Conservation (phyloP, 2,888 invertebrate genomes). For the Lasiommata megera region DNA sequence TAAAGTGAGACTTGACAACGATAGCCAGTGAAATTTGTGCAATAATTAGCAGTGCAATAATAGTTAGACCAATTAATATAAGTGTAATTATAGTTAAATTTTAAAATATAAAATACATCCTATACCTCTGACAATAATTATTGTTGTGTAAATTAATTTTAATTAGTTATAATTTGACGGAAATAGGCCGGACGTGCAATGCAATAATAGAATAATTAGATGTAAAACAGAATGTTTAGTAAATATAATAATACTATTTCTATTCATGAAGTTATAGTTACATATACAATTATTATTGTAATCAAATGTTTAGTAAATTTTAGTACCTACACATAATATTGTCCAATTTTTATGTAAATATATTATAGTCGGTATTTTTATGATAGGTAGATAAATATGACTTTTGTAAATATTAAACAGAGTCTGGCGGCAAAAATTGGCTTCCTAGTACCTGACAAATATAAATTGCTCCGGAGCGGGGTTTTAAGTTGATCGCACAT, state of each 20-base stretch:
- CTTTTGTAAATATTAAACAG: conserved; percentile 34
- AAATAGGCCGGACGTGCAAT: conserved; percentile 77
- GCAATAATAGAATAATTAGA: conserved; percentile 62
- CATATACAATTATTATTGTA: neutral
- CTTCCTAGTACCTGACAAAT: conserved; percentile 80
- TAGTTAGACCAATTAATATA: neutral
- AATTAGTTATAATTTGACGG: conserved; percentile 27
- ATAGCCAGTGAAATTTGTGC: conserved; percentile 38
- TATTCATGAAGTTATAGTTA: conserved; percentile 1
- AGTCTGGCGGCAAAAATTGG: conserved; percentile 72
- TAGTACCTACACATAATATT: neutral
- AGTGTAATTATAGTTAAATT: conserved; percentile 1
- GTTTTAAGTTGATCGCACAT: neutral
- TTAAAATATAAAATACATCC: conserved; percentile 3
- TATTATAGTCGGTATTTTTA: neutral
- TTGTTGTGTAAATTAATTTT: conserved; percentile 3
- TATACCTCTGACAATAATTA: conserved; percentile 19
- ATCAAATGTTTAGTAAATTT: neutral
- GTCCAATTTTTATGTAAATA: no score
- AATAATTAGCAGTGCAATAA: conserved; percentile 60
- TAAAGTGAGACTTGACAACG: conserved; percentile 24
- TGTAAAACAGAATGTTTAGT: conserved; percentile 5
- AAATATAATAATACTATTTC: neutral
- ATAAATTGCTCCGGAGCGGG: conserved; percentile 65
- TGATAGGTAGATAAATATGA: neutral